A percentile compares a stretch with the other conserved stretches of the same genome.
These are phyloP conservation scores for Campylorhamphus procurvoides DNA, from an alignment of 2,113 vertebrate species.

Conservation along the genomic window DNA sequence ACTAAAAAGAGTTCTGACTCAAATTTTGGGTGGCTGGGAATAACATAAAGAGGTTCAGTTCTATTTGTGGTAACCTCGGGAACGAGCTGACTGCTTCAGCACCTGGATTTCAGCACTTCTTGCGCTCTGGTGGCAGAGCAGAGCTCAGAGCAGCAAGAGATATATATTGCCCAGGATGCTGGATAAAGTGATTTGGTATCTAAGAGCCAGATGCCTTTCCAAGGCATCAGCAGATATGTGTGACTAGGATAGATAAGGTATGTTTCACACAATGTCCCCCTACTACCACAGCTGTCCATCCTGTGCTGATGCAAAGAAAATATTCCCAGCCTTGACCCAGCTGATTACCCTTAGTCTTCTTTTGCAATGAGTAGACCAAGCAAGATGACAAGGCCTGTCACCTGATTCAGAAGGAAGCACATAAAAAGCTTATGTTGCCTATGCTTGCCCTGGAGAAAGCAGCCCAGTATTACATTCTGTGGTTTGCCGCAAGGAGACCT, in stretches of 20 bases:
- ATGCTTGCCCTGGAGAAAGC: background rate
- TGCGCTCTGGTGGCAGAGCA: background rate
- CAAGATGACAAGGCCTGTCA: background rate
- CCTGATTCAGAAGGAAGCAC: background rate
- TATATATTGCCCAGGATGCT: background rate
- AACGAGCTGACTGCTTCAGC: background rate
- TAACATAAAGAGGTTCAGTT: background rate
- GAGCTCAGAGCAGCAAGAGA: background rate
- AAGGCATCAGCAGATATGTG: background rate
- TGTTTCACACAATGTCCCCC: background rate
- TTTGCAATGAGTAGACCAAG: background rate
- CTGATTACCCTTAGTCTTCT: background rate
- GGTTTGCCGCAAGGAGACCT: background rate
- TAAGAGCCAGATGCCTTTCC: background rate
- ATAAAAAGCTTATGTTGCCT: background rate
- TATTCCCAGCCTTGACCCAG: background rate
- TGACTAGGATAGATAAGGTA: background rate
- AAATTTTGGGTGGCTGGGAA: background rate
- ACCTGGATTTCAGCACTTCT: conserved; percentile 17
- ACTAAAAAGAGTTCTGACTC: background rate
- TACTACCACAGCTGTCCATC: background rate
- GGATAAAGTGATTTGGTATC: background rate
- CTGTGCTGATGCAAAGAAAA: background rate
- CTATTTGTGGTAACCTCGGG: background rate
- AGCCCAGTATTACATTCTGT: background rate